A percentile compares a stretch with the other conserved stretches of the same genome.
Evolutionary conservation across 2,797 vertebrate species (phyloP).

Genomic region (Pipistrellus pygmaeus): DNA sequence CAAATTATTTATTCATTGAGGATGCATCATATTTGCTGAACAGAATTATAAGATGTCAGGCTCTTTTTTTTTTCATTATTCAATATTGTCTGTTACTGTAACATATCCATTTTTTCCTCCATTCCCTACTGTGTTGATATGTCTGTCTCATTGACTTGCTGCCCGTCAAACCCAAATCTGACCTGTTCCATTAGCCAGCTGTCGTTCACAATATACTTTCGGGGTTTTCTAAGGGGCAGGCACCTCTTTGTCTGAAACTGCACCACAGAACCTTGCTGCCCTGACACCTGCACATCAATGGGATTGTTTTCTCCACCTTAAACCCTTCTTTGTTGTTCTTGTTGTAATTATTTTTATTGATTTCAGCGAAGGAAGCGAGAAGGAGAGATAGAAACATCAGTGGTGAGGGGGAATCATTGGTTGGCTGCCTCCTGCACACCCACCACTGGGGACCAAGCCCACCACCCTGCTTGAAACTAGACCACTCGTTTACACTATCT

Average conservation of each 20-base stretch:
- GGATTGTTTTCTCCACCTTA: neutral
- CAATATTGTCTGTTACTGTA: neutral
- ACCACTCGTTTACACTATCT: no score
- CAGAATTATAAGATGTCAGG: neutral
- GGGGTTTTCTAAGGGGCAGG: neutral
- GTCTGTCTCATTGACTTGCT: conserved; percentile 46
- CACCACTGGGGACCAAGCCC: no score
- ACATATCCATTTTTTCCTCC: neutral
- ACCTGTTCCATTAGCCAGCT: neutral
- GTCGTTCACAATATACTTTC: neutral
- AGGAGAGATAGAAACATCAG: no score
- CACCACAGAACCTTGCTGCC: neutral
- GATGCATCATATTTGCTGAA: neutral
- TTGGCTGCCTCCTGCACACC: no score
- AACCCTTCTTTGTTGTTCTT: neutral
- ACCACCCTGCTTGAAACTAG: no score
- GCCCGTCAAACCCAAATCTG: conserved; percentile 26
- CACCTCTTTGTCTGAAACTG: neutral
- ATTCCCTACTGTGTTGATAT: neutral
- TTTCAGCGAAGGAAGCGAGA: no score
- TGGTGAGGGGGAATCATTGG: no score
- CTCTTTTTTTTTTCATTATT: neutral
- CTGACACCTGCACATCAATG: neutral
- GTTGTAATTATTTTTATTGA: no score
- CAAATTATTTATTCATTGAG: neutral